Conservation (phyloP, 2,888 invertebrate species). For the Dorcus parallelipipedus region DNA sequence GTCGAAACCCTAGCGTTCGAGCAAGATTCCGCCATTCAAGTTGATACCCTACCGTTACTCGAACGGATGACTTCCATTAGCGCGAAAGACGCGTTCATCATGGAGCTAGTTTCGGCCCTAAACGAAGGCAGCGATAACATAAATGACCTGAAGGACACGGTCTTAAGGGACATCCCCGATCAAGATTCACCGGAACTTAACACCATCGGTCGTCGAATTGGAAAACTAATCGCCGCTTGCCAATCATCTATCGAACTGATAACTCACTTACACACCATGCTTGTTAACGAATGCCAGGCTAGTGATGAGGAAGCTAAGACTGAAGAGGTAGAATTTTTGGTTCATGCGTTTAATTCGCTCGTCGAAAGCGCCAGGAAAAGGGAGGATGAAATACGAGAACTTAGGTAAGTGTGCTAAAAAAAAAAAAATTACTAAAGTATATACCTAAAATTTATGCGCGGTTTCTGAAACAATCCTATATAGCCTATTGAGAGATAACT, state of each 20-base stretch:
- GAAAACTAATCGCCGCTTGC: constrained; percentile 73
- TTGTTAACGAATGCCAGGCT: constrained; percentile 71
- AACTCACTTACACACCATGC: constrained; percentile 71
- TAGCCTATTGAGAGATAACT: no score
- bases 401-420: constrained; percentile 58
- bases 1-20: constrained; percentile 75
- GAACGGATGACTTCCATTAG: constrained; percentile 68
- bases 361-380: constrained; percentile 68
- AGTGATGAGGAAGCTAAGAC: constrained; percentile 64
- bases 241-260: constrained; percentile 79
- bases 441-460: not conserved
- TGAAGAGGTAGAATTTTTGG: constrained; percentile 62
- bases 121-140: constrained; percentile 67
- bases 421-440: not conserved
- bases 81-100: constrained; percentile 77
- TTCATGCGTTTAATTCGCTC: constrained; percentile 65
- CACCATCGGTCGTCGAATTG: constrained; percentile 66
- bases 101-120: constrained; percentile 71
- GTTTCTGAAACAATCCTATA: no score
- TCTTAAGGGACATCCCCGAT: constrained; percentile 58
- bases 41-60: constrained; percentile 67
- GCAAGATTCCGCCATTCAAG: constrained; percentile 75
- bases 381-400: constrained; percentile 72
- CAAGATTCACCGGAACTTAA: constrained; percentile 56
- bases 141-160: constrained; percentile 62